Evolutionary conservation across 2,797 vertebrate genomes (phyloP).

Genomic region (Peromyscus nudipes): DNA sequence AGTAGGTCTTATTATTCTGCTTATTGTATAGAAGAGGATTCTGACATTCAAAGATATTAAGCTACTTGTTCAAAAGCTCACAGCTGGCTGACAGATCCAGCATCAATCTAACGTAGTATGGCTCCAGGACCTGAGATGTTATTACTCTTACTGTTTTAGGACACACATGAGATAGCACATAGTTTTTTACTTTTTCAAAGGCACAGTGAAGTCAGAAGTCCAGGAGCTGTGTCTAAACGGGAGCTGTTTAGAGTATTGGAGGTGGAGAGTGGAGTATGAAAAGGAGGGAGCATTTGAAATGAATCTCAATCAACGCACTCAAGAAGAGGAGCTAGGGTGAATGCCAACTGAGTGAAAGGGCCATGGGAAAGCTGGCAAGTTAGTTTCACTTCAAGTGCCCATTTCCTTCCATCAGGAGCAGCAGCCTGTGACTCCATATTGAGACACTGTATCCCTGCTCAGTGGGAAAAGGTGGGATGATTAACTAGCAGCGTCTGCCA

Average conservation of each 20-base stretch:
- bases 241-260: slow-evolving; percentile 4
- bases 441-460: not conserved
- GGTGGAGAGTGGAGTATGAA: not conserved
- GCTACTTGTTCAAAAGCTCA: slow-evolving; percentile 6
- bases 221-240: not conserved
- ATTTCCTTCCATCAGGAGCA: not conserved
- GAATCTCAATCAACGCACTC: slow-evolving; percentile 29
- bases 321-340: not conserved
- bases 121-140: slow-evolving; percentile 17
- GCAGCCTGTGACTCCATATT: not conserved
- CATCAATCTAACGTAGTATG: not conserved
- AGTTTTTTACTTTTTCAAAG: not conserved
- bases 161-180: not conserved
- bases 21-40: not conserved
- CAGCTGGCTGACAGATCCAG: not conserved
- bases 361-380: not conserved
- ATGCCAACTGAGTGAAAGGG: slow-evolving; percentile 53
- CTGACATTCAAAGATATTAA: not conserved
- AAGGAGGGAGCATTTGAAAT: not conserved
- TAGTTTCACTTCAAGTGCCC: slow-evolving; percentile 11
- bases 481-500: slow-evolving; percentile 46
- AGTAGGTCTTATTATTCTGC: not conserved
- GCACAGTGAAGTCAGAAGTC: not conserved
- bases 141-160: slow-evolving; percentile 6
- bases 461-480: slow-evolving; percentile 55